Evolutionary conservation across 1,140 invertebrate species (phyloP).

Genomic region (Anastatus disparis): DNA sequence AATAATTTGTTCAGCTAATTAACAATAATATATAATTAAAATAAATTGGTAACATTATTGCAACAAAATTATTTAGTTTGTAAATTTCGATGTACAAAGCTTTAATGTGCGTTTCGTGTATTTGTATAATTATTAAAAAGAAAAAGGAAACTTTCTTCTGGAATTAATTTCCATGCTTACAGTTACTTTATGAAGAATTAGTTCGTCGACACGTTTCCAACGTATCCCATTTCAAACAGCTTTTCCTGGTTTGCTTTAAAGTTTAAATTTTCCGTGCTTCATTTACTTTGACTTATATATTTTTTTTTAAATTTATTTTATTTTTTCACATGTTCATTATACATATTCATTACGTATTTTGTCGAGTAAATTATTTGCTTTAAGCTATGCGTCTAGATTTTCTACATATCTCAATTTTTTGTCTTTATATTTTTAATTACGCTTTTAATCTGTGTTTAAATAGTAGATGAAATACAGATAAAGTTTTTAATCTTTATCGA

Average conservation of each 20-base stretch:
- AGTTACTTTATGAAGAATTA: constrained; percentile 2
- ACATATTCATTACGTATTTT: constrained; percentile 1
- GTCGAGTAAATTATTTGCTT: not conserved
- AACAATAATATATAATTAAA: too few relatives aligned
- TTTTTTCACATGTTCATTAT: too few relatives aligned
- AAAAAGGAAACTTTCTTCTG: too few relatives aligned
- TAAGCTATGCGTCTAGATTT: not conserved
- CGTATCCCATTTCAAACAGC: not conserved
- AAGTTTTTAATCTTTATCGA: not conserved
- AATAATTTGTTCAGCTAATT: too few relatives aligned
- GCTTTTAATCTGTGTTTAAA: too few relatives aligned
- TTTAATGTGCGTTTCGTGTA: too few relatives aligned
- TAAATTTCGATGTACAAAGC: too few relatives aligned
- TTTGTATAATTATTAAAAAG: too few relatives aligned
- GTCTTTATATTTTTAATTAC: not conserved
- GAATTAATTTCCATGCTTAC: not conserved
- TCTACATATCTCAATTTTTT: not conserved
- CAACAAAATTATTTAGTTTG: too few relatives aligned
- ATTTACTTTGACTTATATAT: not conserved
- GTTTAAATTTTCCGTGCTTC: not conserved
- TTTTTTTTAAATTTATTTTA: too few relatives aligned
- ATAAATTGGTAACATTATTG: too few relatives aligned
- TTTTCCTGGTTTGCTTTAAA: not conserved
- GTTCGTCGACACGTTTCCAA: not conserved
- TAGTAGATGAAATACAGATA: too few relatives aligned